Evolutionary conservation across 2,888 invertebrate species (phyloP), one percentile per base, ranked within the genome.

Genomic region (Trichogramma evanescens): DNA sequence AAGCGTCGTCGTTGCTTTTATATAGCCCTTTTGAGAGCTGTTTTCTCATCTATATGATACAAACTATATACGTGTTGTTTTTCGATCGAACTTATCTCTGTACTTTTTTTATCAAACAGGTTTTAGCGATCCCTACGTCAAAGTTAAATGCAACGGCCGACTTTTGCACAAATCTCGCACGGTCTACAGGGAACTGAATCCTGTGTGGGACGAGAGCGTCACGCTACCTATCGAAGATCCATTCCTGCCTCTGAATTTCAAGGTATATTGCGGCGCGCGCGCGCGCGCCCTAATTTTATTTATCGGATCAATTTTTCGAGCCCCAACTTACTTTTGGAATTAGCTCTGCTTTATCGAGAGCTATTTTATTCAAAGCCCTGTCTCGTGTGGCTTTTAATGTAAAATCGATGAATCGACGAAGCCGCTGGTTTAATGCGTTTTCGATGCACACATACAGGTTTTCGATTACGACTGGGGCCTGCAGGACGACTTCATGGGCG

Each of bases 391-490:
- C 26, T 26, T 26, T 26, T 26, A 26, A 26, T 26, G 26, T 26
- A 26, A 26, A 26, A 26, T 26, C 26, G 26, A 26, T 26, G 26
- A 26, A 3, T 26, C 26, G 26, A 26, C 26, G 26, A 2, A 26
- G 26, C 26, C 26, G 26, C 3, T 1, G 3, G 26, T 26, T 26
- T 26, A 26, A 26, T 26, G 26, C 10, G 10, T 8, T 46, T 46
- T 10, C 8, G 10, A 46, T 8, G 46, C 26, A 26, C 26, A 26
- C 26, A 6, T 70, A 4, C 75, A 90, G 90, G 90, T 97, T 5
- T 97, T 92, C 77, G 98, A 98, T 81, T 96, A 96, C 78, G 98
- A 99, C 76, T 95, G 96, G 89, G 96, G 95, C 42, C 84, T 95
- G 50, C 87, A 91, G 80, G 98, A 98, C 77, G 98, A 99, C 81